Base-by-base conservation (phyloP, 2,888 invertebrate genomes). In the Drosophila lacicola region DNA sequence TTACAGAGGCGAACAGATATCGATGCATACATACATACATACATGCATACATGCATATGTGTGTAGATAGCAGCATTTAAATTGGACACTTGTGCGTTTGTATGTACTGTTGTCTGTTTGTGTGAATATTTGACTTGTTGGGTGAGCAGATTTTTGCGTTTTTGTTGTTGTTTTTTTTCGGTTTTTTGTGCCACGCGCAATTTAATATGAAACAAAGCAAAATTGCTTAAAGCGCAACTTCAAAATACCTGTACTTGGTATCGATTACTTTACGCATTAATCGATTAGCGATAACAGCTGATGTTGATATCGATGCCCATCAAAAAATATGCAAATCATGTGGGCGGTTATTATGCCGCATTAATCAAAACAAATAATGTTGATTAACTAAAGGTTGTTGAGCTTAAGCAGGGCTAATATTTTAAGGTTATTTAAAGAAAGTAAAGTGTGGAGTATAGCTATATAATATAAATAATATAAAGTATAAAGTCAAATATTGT, bases 1-100 rank as follows among this genome's bases (percentile, higher is more conserved):
- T 66, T 74, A 69, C 78, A 72, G 44, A 44, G 21, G 46, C 60
- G 53, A 82, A 74, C 82, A 80, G 82, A 86, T 86, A 83, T 70
- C 19, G 45, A 51, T 19, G 49, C 21, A 55, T 29, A 53, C 47
- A 42, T 9, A 33, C 25, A 45, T 39, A 46, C 42, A 51, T 44
- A n/a, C 21, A 29, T 29, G 8, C 29, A 29, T 8, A 1, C 33
- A n/a, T 14, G 39, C 3, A 21, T 44, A 29, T 21, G 14, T 71
- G 63, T 54, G 41, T 66, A 55, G 29, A 29, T 29, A 53, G 49
- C 42, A 56, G 51, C 37, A 71, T 47, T 71, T 42, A 70, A 65
- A 74, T 78, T 70, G 70, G 66, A 80, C 71, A 75, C 78, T 67
- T 63, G 50, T 46, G 53, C 34, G 36, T 42, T 47, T 49, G 34